These are phyloP conservation scores for Macrophya annulata DNA, from an alignment of 2,888 invertebrate genomes.

Conservation along the genomic window DNA sequence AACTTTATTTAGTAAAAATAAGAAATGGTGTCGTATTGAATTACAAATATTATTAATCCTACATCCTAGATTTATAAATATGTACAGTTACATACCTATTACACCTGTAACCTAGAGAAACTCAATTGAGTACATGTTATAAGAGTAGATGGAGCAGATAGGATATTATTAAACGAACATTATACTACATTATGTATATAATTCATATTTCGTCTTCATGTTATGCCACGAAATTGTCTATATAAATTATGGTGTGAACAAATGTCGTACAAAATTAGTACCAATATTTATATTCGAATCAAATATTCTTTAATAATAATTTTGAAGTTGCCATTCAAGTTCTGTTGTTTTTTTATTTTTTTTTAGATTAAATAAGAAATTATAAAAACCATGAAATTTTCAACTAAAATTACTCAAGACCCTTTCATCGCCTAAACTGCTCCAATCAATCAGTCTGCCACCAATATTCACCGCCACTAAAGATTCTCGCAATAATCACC, in stretches of 20 bases:
- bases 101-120: conserved; percentile 69
- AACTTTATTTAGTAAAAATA: conserved; percentile 77
- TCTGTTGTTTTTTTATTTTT: not conserved
- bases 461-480: conserved; percentile 68
- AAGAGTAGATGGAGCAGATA: conserved; percentile 71
- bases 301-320: not conserved
- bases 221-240: not conserved
- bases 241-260: conserved; percentile 4
- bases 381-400: not conserved
- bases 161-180: conserved; percentile 64
- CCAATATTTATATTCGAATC: not conserved
- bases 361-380: not conserved
- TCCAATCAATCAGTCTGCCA: conserved; percentile 73
- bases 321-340: not conserved
- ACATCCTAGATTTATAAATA: conserved; percentile 76
- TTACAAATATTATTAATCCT: conserved; percentile 75
- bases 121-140: conserved; percentile 67
- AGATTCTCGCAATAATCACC: conserved; percentile 61
- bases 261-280: not conserved
- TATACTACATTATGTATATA: conserved; percentile 9
- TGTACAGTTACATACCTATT: conserved; percentile 75
- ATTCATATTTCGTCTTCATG: not conserved
- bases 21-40: conserved; percentile 74
- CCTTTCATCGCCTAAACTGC: conserved; percentile 65
- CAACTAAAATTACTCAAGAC: conserved; percentile 8